phyloP scores from a whole-genome alignment of 2,797 vertebrate species.

The Arctocebus calabarensis region DNA sequence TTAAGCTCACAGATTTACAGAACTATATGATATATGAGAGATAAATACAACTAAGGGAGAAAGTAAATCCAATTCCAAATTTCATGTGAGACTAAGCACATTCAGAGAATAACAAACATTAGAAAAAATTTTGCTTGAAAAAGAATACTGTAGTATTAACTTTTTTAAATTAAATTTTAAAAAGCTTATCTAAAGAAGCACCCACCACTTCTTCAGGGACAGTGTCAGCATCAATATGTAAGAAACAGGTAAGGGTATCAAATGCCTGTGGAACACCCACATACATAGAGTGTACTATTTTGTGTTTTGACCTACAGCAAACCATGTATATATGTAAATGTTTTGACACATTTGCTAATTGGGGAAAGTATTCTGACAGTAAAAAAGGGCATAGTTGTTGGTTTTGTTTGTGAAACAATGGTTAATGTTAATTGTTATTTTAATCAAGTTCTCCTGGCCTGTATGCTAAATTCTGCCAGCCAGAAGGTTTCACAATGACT shows the following conservation, averaged over 20 bases:
- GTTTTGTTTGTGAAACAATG: background rate
- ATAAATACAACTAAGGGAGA: background rate
- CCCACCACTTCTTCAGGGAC: background rate
- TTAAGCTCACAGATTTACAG: background rate
- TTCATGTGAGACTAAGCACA: background rate
- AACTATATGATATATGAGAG: background rate
- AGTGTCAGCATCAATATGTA: background rate
- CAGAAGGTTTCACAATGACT: background rate
- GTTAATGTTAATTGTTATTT: background rate
- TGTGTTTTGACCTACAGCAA: background rate
- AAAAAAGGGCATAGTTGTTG: background rate
- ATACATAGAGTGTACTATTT: background rate
- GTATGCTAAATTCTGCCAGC: background rate
- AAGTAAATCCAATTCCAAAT: background rate
- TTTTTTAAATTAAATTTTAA: no score
- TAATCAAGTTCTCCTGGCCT: background rate
- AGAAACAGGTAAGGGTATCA: background rate
- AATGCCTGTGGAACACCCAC: background rate
- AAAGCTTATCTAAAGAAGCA: background rate
- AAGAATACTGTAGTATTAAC: background rate
- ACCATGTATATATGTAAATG: background rate
- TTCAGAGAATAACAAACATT: conserved; percentile 46
- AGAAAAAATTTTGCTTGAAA: conserved; percentile 41
- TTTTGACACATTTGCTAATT: background rate
- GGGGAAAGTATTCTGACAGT: background rate